Percentiles rank a stretch among this genome's conserved stretches.
phyloP scores from a whole-genome alignment of 2,888 invertebrate genomes.

The Cyclophora albipunctata region DNA sequence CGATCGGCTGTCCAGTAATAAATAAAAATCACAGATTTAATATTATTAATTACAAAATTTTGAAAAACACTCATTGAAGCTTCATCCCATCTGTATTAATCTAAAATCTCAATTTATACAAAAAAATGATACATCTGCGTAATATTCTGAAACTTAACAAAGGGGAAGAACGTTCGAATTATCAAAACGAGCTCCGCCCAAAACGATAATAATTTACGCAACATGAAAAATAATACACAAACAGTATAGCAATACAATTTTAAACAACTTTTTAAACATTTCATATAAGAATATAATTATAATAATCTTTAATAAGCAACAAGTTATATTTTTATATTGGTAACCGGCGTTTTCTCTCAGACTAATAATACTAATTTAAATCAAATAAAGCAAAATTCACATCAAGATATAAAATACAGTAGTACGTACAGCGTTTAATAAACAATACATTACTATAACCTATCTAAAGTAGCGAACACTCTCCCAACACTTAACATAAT shows the following conservation, averaged over 20 bases:
- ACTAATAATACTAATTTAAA: slow-evolving; percentile 72
- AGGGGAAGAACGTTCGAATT: slow-evolving; percentile 19
- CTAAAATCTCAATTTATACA: slow-evolving; percentile 52
- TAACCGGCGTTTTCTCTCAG: slow-evolving; percentile 75
- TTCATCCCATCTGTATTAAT: slow-evolving; percentile 36
- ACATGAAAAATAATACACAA: slow-evolving; percentile 43
- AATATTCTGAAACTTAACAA: slow-evolving; percentile 70
- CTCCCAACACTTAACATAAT: slow-evolving; percentile 57
- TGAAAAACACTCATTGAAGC: slow-evolving; percentile 28
- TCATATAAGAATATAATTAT: slow-evolving; percentile 63
- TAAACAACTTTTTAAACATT: slow-evolving; percentile 66
- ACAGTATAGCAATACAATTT: slow-evolving; percentile 54
- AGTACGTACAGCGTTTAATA: slow-evolving; percentile 47
- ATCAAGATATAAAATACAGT: slow-evolving; percentile 45
- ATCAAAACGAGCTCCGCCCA: slow-evolving; percentile 25
- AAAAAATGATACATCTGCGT: slow-evolving; percentile 48
- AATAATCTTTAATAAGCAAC: slow-evolving; percentile 72
- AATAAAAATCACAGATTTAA: slow-evolving; percentile 69
- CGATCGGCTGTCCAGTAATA: slow-evolving; percentile 52
- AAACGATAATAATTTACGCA: slow-evolving; percentile 63
- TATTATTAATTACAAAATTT: slow-evolving; percentile 51
- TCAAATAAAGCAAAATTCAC: slow-evolving; percentile 69
- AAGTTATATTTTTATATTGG: slow-evolving; percentile 74
- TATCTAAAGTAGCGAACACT: slow-evolving; percentile 60
- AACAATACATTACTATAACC: slow-evolving; percentile 38